Evolutionary conservation across 92 coral and sea anemone genomes (phyloP).

Genomic region (Ricordea florida): DNA sequence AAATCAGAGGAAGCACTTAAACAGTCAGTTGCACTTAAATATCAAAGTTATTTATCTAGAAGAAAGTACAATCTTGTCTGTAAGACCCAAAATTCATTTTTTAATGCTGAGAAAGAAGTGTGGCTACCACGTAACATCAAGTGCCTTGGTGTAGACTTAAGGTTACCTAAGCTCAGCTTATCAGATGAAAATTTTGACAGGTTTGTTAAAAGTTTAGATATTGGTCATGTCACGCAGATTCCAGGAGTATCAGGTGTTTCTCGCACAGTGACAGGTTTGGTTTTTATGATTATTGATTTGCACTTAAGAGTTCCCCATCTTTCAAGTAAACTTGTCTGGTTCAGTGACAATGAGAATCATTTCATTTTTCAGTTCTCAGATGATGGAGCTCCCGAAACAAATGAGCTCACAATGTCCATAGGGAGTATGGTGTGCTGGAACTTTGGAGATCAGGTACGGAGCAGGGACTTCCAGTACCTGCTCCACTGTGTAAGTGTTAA

Average conservation of each 20-base stretch:
- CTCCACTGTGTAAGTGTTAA: conserved; percentile 58
- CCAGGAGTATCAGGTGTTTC: conserved; percentile 52
- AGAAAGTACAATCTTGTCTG: conserved; percentile 46
- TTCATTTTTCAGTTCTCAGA: conserved; percentile 60
- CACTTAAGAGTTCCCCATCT: conserved; percentile 46
- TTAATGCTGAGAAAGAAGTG: conserved; percentile 36
- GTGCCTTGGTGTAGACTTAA: conserved; percentile 29
- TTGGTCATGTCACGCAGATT: conserved; percentile 38
- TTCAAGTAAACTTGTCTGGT: conserved; percentile 37
- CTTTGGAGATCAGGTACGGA: conserved; percentile 47
- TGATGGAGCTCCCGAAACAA: conserved; percentile 59
- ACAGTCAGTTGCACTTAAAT: conserved; percentile 55
- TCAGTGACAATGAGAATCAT: conserved; percentile 54
- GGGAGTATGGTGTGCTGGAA: conserved; percentile 56
- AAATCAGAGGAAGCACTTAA: conserved; percentile 32
- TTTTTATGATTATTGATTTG: conserved; percentile 54
- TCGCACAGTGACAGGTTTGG: conserved; percentile 39
- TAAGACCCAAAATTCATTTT: conserved; percentile 51
- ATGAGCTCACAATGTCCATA: conserved; percentile 46
- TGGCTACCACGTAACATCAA: conserved; percentile 59
- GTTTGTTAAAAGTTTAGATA: conserved; percentile 49
- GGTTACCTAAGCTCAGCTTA: neutral
- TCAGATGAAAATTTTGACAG: conserved; percentile 22
- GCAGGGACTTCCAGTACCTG: conserved; percentile 56
- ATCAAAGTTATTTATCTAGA: conserved; percentile 46